phyloP scores from a whole-genome alignment of 2,888 invertebrate species.

The Pediacus dermestoides region DNA sequence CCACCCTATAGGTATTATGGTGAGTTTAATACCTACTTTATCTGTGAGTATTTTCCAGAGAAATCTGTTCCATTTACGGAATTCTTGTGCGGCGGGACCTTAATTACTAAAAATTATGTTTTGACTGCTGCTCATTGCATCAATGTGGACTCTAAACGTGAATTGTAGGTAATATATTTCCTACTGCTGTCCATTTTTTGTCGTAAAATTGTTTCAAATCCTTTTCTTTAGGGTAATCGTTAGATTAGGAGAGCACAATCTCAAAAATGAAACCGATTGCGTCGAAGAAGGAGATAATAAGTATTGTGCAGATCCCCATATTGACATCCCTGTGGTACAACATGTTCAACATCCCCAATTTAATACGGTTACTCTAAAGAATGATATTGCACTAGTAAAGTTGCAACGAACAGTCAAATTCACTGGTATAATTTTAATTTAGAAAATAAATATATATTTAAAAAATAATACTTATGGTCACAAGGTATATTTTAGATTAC shows the following conservation, averaged over 20 bases:
- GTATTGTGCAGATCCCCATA: slow-evolving; percentile 37
- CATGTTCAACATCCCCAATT: slow-evolving; percentile 40
- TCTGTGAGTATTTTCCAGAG: slow-evolving; percentile 5
- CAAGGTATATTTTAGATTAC: slow-evolving; percentile 37
- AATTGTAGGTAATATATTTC: slow-evolving; percentile 30
- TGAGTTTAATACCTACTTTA: no score
- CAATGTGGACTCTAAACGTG: slow-evolving; percentile 20
- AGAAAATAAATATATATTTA: no score
- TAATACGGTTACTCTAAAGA: slow-evolving; percentile 35
- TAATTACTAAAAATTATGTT: slow-evolving; percentile 34
- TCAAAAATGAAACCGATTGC: slow-evolving; percentile 51
- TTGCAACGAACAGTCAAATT: slow-evolving; percentile 31
- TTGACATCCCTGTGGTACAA: slow-evolving; percentile 38
- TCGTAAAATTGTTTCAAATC: not conserved
- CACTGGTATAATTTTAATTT: slow-evolving; percentile 23
- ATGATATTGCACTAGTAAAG: slow-evolving; percentile 48
- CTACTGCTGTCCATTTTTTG: no score
- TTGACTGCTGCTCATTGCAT: slow-evolving; percentile 41
- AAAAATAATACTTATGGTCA: not conserved
- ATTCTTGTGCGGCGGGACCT: slow-evolving; percentile 39
- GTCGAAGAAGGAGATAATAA: slow-evolving; percentile 21
- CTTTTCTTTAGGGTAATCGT: slow-evolving; percentile 51
- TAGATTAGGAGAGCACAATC: slow-evolving; percentile 60
- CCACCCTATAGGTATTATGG: no score
- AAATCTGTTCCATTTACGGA: slow-evolving; percentile 21